These are phyloP conservation scores for Ophthalmolycus amberensis DNA, from an alignment of 2,113 vertebrate species.

Conservation along the genomic window DNA sequence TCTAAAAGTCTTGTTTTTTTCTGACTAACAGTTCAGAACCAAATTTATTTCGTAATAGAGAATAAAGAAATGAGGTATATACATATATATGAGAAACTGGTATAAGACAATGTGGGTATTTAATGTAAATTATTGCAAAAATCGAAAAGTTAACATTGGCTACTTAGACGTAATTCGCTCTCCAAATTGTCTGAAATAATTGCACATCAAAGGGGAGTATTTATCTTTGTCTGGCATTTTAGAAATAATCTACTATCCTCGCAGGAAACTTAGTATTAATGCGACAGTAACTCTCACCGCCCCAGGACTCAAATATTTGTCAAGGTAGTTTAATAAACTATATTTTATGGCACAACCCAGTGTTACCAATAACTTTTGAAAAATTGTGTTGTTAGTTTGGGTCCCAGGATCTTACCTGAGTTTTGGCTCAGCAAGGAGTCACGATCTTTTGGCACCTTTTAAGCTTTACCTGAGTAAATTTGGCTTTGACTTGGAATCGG, in stretches of 20 bases:
- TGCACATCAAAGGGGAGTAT: neutral
- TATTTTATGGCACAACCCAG: neutral
- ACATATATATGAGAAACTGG: no score
- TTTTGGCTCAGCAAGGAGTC: neutral
- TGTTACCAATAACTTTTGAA: neutral
- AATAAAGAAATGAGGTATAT: neutral
- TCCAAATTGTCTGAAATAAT: slow-evolving; percentile 1
- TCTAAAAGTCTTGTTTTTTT: neutral
- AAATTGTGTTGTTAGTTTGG: neutral
- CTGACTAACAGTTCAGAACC: neutral
- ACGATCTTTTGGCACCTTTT: neutral
- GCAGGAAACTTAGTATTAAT: neutral
- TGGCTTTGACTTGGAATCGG: neutral
- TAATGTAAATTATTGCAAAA: neutral
- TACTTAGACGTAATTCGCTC: neutral
- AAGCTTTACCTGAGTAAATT: neutral
- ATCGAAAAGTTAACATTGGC: neutral
- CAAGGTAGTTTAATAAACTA: neutral
- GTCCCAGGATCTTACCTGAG: neutral
- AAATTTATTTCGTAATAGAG: neutral
- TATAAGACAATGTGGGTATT: no score
- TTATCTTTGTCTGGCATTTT: neutral
- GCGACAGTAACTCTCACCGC: neutral
- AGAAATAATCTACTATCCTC: neutral
- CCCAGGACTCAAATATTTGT: neutral